Conservation (phyloP, 2,797 vertebrate species). For the Odontamblyopus lacepedii region DNA sequence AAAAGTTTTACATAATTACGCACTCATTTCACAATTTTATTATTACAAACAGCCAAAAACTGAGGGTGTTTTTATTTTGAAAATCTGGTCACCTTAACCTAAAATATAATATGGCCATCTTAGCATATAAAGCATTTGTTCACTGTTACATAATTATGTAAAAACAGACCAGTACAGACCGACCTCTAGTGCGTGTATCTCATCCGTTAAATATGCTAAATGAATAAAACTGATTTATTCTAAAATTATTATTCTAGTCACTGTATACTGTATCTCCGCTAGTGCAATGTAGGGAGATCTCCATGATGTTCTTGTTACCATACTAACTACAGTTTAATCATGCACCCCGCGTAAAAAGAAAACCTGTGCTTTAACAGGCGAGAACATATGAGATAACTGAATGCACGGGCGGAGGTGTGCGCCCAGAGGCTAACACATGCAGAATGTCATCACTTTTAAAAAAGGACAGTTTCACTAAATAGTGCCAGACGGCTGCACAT, state of each 20-base stretch:
- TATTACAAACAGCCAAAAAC: no score
- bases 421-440: slow-evolving; percentile 4
- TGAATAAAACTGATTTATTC: not conserved
- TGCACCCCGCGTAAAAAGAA: not conserved
- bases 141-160: no score
- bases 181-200: no score
- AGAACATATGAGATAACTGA: slow-evolving; percentile 21
- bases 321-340: not conserved
- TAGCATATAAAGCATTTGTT: no score
- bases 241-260: not conserved
- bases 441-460: not conserved
- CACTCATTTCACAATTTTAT: no score
- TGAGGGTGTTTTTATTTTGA: no score
- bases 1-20: no score
- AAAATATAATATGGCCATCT: no score
- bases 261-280: not conserved
- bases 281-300: not conserved
- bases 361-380: slow-evolving; percentile 3
- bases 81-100: no score
- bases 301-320: not conserved
- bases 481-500: not conserved
- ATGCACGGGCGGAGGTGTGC: slow-evolving; percentile 5
- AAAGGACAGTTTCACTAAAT: not conserved
- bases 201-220: not conserved
- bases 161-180: no score